A percentile compares a stretch with the other conserved stretches of the same genome.
Evolutionary conservation across 1,140 invertebrate species (phyloP).

Genomic region (Heliconius melpomene): DNA sequence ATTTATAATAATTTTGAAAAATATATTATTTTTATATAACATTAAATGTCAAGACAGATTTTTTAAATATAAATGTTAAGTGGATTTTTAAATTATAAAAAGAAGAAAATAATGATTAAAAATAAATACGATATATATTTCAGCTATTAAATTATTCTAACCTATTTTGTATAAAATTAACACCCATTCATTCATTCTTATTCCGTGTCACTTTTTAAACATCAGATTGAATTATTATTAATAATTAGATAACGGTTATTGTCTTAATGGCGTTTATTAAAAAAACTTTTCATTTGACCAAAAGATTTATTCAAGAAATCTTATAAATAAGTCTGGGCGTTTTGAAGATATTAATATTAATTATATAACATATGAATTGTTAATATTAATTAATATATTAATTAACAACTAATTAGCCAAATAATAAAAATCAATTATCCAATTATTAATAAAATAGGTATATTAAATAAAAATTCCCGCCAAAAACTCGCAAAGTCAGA

Average conservation of each 20-base stretch:
- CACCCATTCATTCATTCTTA: conserved; percentile 23
- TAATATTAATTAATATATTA: conserved; percentile 1
- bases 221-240: conserved; percentile 24
- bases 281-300: conserved; percentile 26
- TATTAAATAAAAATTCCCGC: background rate
- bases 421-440: conserved; percentile 19
- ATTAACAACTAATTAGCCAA: conserved; percentile 10
- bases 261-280: conserved; percentile 17
- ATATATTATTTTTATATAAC: background rate
- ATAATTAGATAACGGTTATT: conserved; percentile 35
- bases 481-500: conserved; percentile 22
- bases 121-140: conserved; percentile 7
- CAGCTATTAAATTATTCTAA: conserved; percentile 21
- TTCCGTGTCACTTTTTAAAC: conserved; percentile 36
- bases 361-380: conserved; percentile 23
- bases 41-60: conserved; percentile 5
- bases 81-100: too few relatives aligned
- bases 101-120: background rate
- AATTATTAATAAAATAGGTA: conserved; percentile 29
- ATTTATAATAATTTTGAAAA: background rate
- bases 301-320: conserved; percentile 33
- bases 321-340: background rate
- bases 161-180: conserved; percentile 27
- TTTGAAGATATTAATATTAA: conserved; percentile 11
- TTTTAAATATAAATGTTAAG: background rate